Percentiles rank a stretch among this genome's conserved stretches.
Evolutionary conservation across 2,797 vertebrate species (phyloP).

Genomic region (Neopelma chrysocephalum): DNA sequence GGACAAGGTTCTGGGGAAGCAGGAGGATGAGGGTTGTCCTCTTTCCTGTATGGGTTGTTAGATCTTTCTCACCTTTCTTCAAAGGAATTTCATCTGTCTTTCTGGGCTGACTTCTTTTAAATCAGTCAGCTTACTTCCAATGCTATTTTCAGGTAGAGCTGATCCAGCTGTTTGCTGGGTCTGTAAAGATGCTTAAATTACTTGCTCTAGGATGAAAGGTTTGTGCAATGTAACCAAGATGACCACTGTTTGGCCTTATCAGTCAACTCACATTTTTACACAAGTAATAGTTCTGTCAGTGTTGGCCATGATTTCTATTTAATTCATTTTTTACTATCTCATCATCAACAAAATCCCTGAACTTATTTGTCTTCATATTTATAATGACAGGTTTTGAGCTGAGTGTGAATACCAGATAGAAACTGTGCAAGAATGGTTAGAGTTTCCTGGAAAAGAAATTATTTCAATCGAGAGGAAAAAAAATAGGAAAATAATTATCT

Average conservation of each 20-base stretch:
- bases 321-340: neutral
- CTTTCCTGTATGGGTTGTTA: neutral
- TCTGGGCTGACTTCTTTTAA: neutral
- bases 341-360: neutral
- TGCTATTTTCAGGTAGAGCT: neutral
- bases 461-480: neutral
- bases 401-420: neutral
- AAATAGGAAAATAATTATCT: neutral
- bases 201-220: neutral
- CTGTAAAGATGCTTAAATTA: neutral
- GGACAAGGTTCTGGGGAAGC: no score
- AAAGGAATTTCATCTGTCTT: neutral
- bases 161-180: neutral
- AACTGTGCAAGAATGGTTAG: neutral
- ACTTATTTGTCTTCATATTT: neutral
- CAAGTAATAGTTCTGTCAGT: neutral
- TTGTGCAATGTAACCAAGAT: neutral
- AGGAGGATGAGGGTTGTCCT: neutral
- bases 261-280: neutral
- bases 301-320: neutral
- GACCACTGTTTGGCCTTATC: neutral
- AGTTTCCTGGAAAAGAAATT: neutral
- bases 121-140: neutral
- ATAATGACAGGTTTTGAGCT: neutral
- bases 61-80: neutral